These are phyloP conservation scores for Chelonus formosanus DNA, from an alignment of 2,888 invertebrate species.

Conservation along the genomic window DNA sequence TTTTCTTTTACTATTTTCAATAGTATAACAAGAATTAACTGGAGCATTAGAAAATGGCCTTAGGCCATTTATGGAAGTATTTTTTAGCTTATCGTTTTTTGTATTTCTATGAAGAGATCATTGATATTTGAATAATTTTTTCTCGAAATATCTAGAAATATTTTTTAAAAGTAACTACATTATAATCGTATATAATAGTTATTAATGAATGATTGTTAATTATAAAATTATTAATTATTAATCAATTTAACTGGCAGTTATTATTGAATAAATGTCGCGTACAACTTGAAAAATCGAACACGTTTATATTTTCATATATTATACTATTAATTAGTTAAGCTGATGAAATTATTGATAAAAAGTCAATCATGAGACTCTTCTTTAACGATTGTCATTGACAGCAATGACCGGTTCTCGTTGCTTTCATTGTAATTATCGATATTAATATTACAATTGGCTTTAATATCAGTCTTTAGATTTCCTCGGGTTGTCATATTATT, in stretches of 20 bases:
- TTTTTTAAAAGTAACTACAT: no score
- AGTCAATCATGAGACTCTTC: slow-evolving; percentile 58
- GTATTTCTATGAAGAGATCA: no score
- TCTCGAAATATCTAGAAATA: no score
- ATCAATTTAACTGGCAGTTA: slow-evolving; percentile 1
- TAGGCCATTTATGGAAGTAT: no score
- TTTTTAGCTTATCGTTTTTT: no score
- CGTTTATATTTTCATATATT: background rate
- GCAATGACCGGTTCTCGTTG: slow-evolving; percentile 44
- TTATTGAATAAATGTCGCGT: background rate
- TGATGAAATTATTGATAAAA: slow-evolving; percentile 13
- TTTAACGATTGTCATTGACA: slow-evolving; percentile 49
- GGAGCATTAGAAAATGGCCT: no score
- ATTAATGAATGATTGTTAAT: no score
- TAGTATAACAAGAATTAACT: no score
- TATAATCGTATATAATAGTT: no score
- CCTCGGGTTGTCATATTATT: slow-evolving; percentile 55
- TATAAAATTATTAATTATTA: no score
- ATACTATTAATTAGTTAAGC: background rate
- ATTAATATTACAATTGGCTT: slow-evolving; percentile 59
- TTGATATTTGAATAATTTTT: no score
- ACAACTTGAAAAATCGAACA: background rate
- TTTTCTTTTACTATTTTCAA: no score
- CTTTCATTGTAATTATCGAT: slow-evolving; percentile 52
- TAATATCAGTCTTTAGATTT: slow-evolving; percentile 64